These are phyloP conservation scores for Colius striatus DNA, from an alignment of 2,113 vertebrate species.

Conservation along the genomic window DNA sequence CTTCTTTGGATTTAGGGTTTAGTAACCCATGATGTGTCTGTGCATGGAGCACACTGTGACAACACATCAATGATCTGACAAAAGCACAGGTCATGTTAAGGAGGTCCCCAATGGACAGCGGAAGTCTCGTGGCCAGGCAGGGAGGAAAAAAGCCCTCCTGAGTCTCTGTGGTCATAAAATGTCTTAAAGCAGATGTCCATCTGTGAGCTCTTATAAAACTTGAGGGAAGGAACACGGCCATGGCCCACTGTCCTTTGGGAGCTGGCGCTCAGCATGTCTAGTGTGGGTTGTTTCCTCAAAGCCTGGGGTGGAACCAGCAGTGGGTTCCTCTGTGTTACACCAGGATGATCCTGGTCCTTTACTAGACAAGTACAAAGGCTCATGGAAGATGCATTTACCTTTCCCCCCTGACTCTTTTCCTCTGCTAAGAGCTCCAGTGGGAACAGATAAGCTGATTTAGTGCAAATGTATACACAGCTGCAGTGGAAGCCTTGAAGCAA, in stretches of 20 bases:
- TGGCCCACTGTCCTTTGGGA: not conserved
- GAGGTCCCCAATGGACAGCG: not conserved
- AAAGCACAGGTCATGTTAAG: not conserved
- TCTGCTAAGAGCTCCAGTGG: slow-evolving; percentile 3
- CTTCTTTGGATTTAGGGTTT: not conserved
- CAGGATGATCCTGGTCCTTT: not conserved
- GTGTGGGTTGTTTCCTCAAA: not conserved
- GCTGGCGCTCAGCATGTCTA: not conserved
- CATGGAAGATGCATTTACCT: slow-evolving; percentile 12
- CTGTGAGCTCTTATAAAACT: not conserved
- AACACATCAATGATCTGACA: not conserved
- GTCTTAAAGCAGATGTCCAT: not conserved
- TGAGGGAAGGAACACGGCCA: not conserved
- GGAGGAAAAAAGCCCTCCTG: not conserved
- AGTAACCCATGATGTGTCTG: not conserved
- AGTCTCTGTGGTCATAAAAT: not conserved
- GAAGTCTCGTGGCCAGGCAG: not conserved
- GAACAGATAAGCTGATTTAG: slow-evolving; percentile 46
- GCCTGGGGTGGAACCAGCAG: not conserved
- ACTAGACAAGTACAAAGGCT: not conserved
- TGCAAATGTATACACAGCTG: slow-evolving; percentile 39
- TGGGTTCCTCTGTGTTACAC: not conserved
- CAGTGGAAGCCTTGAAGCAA: slow-evolving; percentile 39
- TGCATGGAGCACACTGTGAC: not conserved
- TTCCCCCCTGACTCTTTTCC: not conserved